Evolutionary conservation across 2,113 vertebrate species (phyloP), one percentile per base, ranked within the genome.

Genomic region (Rostratula benghalensis): DNA sequence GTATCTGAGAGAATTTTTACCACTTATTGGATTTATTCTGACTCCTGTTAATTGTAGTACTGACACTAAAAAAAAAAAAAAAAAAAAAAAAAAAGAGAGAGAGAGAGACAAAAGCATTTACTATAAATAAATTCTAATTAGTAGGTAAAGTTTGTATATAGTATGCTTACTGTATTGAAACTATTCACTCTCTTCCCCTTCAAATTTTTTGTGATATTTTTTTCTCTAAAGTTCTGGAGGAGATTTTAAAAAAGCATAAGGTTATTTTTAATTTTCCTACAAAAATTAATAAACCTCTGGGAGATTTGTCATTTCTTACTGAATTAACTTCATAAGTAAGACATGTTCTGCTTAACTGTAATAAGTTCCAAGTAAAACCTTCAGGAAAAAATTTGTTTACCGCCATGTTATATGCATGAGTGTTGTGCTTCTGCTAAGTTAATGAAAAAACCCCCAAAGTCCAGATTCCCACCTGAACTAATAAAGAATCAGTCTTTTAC

Each of bases 401-500:
- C 68, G 56, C 48, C 27, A 37, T n/a, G 43, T 54, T 91, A 24
- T 71, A 39, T 45, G 43, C 74, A 50, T 23, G 20, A 79, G 20
- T 60, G 22, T 88, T 93, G 13, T 41, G 37, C 67, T 91, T 95
- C 39, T 71, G 17, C 73, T 91, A 74, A 8, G 0, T 70, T 79
- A 89, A 91, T 33, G 33, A 87, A 95, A 91, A 53, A 69, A 91
- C 85, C 87, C 73, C 30, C 51, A 94, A 91, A 95, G 65, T 45
- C 57, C 87, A 79, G 28, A 95, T 92, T 89, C 70, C 74, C 70
- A 87, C 70, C 83, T 93, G 95, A 94, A 57, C 57, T 93, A 96
- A 95, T 91, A 95, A 83, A 84, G 25, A 75, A 53, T 75, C 86
- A 69, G 30, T 39, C 45, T 93, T 61, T 84, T 50, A 71, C 53